These are phyloP conservation scores for Hypocryptadius cinnamomeus DNA, from an alignment of 2,113 vertebrate genomes.

Conservation along the genomic window DNA sequence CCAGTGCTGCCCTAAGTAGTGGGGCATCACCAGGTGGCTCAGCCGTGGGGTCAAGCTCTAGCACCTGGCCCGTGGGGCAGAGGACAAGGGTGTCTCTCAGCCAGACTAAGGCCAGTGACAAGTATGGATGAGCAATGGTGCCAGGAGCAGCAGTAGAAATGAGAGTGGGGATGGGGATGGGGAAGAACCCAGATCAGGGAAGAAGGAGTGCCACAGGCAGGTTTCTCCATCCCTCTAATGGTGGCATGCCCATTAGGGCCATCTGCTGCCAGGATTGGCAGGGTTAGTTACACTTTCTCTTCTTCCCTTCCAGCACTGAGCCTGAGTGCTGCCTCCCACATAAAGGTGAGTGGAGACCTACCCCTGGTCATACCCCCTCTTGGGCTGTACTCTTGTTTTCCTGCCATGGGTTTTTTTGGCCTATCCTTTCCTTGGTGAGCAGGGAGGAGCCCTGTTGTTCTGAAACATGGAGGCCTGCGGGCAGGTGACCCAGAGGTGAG, in stretches of 20 bases:
- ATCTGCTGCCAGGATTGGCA: background rate
- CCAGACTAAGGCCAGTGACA: rapidly evolving
- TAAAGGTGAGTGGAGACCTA: conserved; percentile 61
- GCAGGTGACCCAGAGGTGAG: background rate
- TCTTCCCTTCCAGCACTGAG: conserved; percentile 49
- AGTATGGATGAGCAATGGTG: background rate
- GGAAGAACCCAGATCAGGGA: background rate
- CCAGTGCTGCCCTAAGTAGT: background rate
- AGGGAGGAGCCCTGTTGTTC: background rate
- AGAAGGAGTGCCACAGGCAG: background rate
- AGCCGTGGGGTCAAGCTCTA: background rate
- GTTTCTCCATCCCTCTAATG: background rate
- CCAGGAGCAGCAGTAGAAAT: background rate
- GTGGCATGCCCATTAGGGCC: background rate
- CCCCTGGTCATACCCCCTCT: background rate
- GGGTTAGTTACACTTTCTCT: background rate
- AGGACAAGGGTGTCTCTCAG: background rate
- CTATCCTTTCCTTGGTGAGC: background rate
- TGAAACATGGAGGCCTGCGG: background rate
- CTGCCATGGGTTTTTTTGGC: background rate
- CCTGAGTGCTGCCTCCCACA: background rate
- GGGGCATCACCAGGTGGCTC: background rate
- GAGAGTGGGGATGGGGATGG: background rate
- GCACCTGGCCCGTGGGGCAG: background rate
- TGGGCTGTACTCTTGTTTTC: background rate